A percentile compares a stretch with the other conserved stretches of the same genome.
Evolutionary conservation across 2,113 vertebrate species (phyloP).

Genomic region (Isurus oxyrinchus): DNA sequence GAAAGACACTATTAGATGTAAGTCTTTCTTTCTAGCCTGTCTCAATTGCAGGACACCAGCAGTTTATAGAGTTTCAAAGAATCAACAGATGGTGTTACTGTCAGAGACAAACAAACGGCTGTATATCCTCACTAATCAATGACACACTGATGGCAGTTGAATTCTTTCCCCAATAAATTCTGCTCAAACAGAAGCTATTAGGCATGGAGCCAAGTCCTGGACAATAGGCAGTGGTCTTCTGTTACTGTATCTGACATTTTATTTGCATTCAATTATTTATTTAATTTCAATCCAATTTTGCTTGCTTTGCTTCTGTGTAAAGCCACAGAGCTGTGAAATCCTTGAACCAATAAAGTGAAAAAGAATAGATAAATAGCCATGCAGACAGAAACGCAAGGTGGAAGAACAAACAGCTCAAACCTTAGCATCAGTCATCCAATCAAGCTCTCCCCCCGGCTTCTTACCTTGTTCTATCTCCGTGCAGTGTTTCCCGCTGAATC

Average conservation of each 20-base stretch:
- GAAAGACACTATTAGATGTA: background rate
- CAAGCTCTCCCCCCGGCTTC: background rate
- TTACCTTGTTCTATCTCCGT: slow-evolving; percentile 78
- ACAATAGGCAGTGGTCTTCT: background rate
- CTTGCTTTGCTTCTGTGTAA: background rate
- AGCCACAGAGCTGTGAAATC: background rate
- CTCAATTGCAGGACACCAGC: background rate
- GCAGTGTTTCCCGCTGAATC: slow-evolving; percentile 76
- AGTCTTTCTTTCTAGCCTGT: background rate
- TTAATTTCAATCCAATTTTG: background rate
- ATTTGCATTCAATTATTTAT: background rate
- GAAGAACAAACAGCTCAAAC: background rate
- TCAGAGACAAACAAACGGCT: background rate
- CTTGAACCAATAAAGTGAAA: background rate
- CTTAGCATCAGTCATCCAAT: background rate
- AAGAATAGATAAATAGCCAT: background rate
- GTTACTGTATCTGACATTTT: background rate
- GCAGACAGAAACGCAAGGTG: background rate
- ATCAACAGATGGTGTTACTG: background rate
- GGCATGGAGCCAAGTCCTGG: background rate
- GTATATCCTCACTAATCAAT: background rate
- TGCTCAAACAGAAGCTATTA: background rate
- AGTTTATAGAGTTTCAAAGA: background rate
- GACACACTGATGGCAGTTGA: background rate
- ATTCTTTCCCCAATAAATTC: background rate